These are phyloP conservation scores for Hemaris fuciformis DNA, from an alignment of 2,888 invertebrate genomes.

Conservation along the genomic window DNA sequence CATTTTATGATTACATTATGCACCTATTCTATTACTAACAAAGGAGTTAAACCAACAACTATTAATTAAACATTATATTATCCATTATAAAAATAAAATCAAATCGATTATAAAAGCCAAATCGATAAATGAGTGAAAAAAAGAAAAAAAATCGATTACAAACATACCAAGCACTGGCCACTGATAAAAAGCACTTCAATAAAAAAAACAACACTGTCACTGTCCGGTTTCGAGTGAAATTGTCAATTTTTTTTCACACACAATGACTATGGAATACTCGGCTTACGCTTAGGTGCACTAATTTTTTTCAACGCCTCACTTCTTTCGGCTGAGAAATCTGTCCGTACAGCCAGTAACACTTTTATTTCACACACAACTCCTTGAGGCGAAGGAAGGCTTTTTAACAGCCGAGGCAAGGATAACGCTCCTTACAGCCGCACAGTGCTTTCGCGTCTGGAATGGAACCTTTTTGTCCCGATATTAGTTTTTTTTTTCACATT, in stretches of 20 bases:
- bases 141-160: slow-evolving; percentile 32
- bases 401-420: slow-evolving; percentile 48
- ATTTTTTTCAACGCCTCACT: slow-evolving; percentile 48
- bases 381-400: neutral
- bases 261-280: slow-evolving; percentile 48
- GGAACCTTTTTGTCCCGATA: slow-evolving; percentile 67
- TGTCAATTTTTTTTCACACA: slow-evolving; percentile 40
- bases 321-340: slow-evolving; percentile 17
- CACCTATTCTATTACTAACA: too few species aligned
- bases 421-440: slow-evolving; percentile 56
- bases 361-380: neutral
- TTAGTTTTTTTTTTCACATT: slow-evolving; percentile 64
- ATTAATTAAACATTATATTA: too few species aligned
- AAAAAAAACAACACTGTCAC: slow-evolving; percentile 51
- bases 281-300: neutral
- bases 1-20: too few species aligned
- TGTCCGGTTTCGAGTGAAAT: slow-evolving; percentile 37
- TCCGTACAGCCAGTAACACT: neutral
- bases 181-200: slow-evolving; percentile 24
- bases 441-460: slow-evolving; percentile 29
- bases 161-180: slow-evolving; percentile 34
- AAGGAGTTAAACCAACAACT: too few species aligned
- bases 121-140: slow-evolving; percentile 22
- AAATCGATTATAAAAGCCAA: slow-evolving; percentile 14
- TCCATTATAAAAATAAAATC: neutral